Conservation (phyloP, 2,888 invertebrate genomes). For the Plagodis pulveraria region DNA sequence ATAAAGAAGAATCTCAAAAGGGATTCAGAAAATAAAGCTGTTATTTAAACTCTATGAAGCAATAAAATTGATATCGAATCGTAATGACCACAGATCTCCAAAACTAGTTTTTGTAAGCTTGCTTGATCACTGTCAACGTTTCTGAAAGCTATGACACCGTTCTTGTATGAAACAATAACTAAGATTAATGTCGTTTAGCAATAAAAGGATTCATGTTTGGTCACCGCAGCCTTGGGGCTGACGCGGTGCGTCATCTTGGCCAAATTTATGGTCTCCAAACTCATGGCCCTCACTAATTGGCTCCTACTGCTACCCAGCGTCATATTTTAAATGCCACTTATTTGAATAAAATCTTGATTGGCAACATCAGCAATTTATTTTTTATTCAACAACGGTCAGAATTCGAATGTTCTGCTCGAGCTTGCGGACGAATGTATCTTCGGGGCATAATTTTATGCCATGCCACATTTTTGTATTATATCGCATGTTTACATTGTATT, state of each 20-base stretch:
- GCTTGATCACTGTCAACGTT: conserved; percentile 14
- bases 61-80: conserved; percentile 28
- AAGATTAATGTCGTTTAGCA: conserved; percentile 34
- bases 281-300: conserved; percentile 54
- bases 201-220: conserved; percentile 47
- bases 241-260: conserved; percentile 50
- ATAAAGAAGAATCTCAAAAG: conserved; percentile 21
- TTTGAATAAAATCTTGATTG: conserved; percentile 54
- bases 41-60: conserved; percentile 30
- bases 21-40: conserved; percentile 29
- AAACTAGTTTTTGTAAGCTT: conserved; percentile 18
- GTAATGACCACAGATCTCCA: conserved; percentile 15
- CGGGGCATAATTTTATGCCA: conserved; percentile 45
- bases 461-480: conserved; percentile 33
- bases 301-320: conserved; percentile 43
- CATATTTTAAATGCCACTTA: conserved; percentile 45
- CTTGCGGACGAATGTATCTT: conserved; percentile 35
- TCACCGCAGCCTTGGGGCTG: conserved; percentile 41
- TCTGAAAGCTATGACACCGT: conserved; percentile 14
- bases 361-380: conserved; percentile 41
- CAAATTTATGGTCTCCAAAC: conserved; percentile 58
- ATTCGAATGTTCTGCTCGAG: conserved; percentile 29
- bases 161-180: conserved; percentile 37
- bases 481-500: conserved; percentile 15
- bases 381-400: conserved; percentile 32